These are phyloP conservation scores for Sitobion miscanthi DNA, from an alignment of 1,140 invertebrate species.

Conservation along the genomic window DNA sequence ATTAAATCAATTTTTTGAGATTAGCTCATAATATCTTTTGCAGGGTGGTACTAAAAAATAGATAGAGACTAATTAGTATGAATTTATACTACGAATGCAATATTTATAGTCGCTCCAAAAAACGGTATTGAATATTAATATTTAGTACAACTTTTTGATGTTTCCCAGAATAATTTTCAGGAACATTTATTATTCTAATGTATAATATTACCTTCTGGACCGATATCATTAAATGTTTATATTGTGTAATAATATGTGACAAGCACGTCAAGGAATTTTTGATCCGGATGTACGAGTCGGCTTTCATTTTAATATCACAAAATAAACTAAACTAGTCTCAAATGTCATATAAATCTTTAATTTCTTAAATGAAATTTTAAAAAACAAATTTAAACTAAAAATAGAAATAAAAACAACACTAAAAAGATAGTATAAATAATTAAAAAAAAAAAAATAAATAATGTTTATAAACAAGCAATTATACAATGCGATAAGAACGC, in stretches of 20 bases:
- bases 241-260: not conserved
- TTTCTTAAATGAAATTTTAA: not conserved
- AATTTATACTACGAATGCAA: not conserved
- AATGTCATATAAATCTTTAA: not conserved
- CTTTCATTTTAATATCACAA: not conserved
- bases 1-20: not conserved
- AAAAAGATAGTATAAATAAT: not conserved
- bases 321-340: not conserved
- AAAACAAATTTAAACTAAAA: not conserved
- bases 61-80: too few relatives aligned
- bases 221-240: not conserved
- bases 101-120: not conserved
- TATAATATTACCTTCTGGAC: slow-evolving; percentile 1
- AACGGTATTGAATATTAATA: not conserved
- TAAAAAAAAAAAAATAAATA: not conserved
- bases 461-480: not conserved
- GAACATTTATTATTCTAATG: not conserved
- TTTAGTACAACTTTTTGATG: not conserved
- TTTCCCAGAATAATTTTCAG: not conserved
- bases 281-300: not conserved
- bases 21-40: too few relatives aligned
- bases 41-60: not conserved
- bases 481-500: not conserved
- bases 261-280: not conserved
- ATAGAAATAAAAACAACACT: not conserved